Evolutionary conservation across 23 tunicate genomes (phyloP), one percentile per base, ranked within the genome.

Genomic region (Trididemnum clinides): DNA sequence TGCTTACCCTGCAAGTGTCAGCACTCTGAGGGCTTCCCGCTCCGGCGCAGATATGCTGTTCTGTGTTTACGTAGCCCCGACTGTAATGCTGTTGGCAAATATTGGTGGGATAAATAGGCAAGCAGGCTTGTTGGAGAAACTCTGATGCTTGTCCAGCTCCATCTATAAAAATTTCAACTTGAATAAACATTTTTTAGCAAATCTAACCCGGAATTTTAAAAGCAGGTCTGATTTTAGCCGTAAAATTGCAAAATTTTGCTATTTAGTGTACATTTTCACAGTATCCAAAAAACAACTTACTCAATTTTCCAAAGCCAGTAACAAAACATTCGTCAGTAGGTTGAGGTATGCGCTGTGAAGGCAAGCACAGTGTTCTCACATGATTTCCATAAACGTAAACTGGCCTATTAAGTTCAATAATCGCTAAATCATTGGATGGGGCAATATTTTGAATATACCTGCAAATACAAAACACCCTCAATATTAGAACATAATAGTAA

Each of bases 11-110:
- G 65, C 97, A 92, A 31, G 97, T 83, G 36, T 92, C 90, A 21
- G 97, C 59, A 33, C 77, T 26, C 1, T 78, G 69, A 0, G 88
- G 65, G 34, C 19, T 26, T 22, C 33, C 63, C 15, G 64, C 29
- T n/a, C 97, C 97, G 7, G 97, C 97, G 74, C 97, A 92, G 1
- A 92, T 64, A 35, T 92, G 76, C 49, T 77, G 36, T 78, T 39
- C 50, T 72, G 80, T 34, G 19, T 19, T 28, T 29, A 83, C 66
- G 87, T 31, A 1, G 69, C 23, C 21, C 33, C 71, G 26, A 7
- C 5, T 3, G 66, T 78, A 78, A 23, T 78, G 32, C 2, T 23
- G 10, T 38, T 73, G 54, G 32, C 83, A 78, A 29, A 51, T 7
- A 7, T 1, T 20, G 66, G 5, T 51, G 51, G 83, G 5, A 28